phyloP scores from a whole-genome alignment of 2,797 vertebrate species.

The Periparus ater region DNA sequence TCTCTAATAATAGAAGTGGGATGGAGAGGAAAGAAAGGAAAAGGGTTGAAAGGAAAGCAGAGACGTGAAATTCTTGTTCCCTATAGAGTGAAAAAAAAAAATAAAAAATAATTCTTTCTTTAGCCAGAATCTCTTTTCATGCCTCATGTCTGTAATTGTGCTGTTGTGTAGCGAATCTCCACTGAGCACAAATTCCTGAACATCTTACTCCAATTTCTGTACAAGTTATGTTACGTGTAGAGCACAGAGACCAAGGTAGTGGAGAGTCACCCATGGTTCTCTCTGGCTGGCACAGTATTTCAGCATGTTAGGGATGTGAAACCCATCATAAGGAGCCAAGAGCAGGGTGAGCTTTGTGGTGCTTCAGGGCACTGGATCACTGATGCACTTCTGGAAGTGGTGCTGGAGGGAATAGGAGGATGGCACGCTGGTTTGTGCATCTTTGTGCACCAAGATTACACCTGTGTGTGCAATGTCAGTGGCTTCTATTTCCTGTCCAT shows the following conservation, averaged over 20 bases:
- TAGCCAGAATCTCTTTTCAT: neutral
- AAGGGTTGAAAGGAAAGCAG: neutral
- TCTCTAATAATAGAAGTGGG: neutral
- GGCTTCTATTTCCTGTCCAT: neutral
- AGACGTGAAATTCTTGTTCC: neutral
- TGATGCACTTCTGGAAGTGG: neutral
- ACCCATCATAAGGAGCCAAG: neutral
- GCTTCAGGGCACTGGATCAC: neutral
- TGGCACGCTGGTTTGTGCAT: accelerated
- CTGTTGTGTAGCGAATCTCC: neutral
- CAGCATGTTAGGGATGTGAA: neutral
- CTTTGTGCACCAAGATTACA: neutral
- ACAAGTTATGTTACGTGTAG: neutral
- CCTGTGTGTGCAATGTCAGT: neutral
- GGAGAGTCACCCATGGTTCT: neutral
- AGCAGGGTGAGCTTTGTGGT: neutral
- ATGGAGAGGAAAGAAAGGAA: neutral
- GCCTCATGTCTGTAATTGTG: neutral
- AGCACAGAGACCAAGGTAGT: neutral
- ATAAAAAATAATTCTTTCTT: neutral
- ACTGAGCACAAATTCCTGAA: neutral
- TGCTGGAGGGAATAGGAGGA: neutral
- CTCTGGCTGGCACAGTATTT: neutral
- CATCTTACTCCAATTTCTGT: neutral
- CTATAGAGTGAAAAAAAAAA: neutral